These are phyloP conservation scores for Pangasius sanitwongsei DNA, from an alignment of 2,797 vertebrate genomes.

Conservation along the genomic window DNA sequence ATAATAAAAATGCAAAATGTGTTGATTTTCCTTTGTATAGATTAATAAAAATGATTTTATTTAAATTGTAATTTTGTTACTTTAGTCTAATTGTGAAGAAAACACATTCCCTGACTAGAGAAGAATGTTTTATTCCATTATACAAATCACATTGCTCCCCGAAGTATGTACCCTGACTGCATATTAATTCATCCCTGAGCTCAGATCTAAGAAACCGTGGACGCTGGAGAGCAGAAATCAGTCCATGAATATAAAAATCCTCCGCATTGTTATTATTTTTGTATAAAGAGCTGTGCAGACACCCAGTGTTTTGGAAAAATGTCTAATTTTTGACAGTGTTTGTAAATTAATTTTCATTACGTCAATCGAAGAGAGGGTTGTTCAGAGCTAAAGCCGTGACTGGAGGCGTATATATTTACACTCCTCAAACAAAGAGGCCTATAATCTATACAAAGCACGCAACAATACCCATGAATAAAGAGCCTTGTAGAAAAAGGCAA, in stretches of 20 bases:
- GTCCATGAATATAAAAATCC: constrained; percentile 18
- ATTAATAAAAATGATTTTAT: neutral
- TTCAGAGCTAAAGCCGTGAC: constrained; percentile 81
- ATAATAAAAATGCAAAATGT: neutral
- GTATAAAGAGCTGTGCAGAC: constrained; percentile 19
- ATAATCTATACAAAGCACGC: constrained; percentile 91
- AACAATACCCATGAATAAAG: constrained; percentile 92
- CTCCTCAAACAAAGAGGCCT: constrained; percentile 87
- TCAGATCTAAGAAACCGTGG: constrained; percentile 23
- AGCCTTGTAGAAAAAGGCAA: constrained; percentile 84
- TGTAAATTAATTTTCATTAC: constrained; percentile 78
- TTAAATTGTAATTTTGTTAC: neutral
- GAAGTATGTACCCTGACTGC: constrained; percentile 12
- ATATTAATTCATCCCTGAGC: constrained; percentile 48
- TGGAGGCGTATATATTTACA: constrained; percentile 89
- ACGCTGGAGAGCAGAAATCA: neutral
- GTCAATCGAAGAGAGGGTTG: constrained; percentile 70
- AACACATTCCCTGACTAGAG: neutral
- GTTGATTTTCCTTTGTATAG: neutral
- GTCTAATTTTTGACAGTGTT: constrained; percentile 66
- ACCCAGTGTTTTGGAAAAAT: constrained; percentile 53
- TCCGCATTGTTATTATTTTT: neutral
- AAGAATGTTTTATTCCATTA: neutral
- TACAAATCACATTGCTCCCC: neutral
- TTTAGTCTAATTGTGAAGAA: neutral